Evolutionary conservation across 2,888 invertebrate genomes (phyloP).

Genomic region (Tachystola acroxantha): DNA sequence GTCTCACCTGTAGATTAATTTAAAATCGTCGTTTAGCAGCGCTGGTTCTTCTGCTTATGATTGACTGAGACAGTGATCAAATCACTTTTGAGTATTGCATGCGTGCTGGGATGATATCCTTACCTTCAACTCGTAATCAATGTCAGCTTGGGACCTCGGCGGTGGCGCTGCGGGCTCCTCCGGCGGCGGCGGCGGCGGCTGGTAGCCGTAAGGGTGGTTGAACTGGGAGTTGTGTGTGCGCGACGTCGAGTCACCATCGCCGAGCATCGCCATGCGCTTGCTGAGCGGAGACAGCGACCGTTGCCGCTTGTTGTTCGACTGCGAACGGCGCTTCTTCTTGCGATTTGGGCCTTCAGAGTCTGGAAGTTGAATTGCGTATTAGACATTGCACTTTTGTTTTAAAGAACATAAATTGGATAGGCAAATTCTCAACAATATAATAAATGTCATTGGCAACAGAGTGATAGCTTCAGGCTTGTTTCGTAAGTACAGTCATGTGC

Average conservation of each 20-base stretch:
- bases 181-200: conserved; percentile 76
- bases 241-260: conserved; percentile 68
- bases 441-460: too few species aligned
- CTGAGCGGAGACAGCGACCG: conserved; percentile 89
- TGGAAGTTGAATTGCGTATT: conserved; percentile 22
- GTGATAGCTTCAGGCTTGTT: too few species aligned
- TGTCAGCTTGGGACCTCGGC: conserved; percentile 62
- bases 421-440: too few species aligned
- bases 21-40: too few species aligned
- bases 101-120: too few species aligned
- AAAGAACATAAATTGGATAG: too few species aligned
- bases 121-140: conserved; percentile 82
- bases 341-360: conserved; percentile 74
- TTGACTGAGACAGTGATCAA: too few species aligned
- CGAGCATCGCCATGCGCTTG: conserved; percentile 88
- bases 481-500: too few species aligned
- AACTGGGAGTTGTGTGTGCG: conserved; percentile 81
- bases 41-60: too few species aligned
- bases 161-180: conserved; percentile 56
- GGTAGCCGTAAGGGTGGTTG: conserved; percentile 81
- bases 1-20: too few species aligned
- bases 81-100: too few species aligned
- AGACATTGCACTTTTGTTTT: conserved; percentile 12
- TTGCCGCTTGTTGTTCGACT: conserved; percentile 79
- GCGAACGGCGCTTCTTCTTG: conserved; percentile 79